phyloP scores from a whole-genome alignment of 2,888 invertebrate species.

The Polia nebulosa region DNA sequence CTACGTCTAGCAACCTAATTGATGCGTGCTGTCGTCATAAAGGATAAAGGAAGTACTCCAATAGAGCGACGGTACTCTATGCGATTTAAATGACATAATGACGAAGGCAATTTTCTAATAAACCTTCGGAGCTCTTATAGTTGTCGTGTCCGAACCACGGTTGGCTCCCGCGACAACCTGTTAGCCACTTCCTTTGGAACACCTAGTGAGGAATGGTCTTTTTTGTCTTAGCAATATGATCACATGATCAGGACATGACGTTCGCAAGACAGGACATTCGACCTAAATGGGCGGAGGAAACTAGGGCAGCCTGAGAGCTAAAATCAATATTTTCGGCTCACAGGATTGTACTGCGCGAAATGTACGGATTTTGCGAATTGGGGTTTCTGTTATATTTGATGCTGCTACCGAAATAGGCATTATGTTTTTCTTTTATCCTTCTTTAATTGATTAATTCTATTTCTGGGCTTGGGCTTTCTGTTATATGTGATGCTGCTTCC shows the following conservation, averaged over 20 bases:
- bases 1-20: conserved; percentile 86
- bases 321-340: conserved; percentile 46
- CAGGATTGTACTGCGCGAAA: conserved; percentile 20
- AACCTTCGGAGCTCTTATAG: conserved; percentile 90
- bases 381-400: conserved; percentile 1
- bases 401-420: not conserved
- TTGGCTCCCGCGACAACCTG: conserved; percentile 85
- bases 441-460: not conserved
- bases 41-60: conserved; percentile 91
- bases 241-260: conserved; percentile 57
- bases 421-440: not conserved
- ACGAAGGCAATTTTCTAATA: conserved; percentile 91
- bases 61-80: conserved; percentile 90
- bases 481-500: too few relatives aligned
- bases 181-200: conserved; percentile 88
- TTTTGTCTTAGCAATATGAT: conserved; percentile 59
- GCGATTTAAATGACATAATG: conserved; percentile 92
- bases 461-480: too few relatives aligned
- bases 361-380: conserved; percentile 12
- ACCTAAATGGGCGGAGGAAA: conserved; percentile 33
- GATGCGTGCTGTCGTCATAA: conserved; percentile 89
- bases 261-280: conserved; percentile 53
- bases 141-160: conserved; percentile 83
- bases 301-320: conserved; percentile 30
- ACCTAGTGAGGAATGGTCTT: conserved; percentile 74